Conservation (phyloP, 1,140 invertebrate species). For the Argopecten irradians region DNA sequence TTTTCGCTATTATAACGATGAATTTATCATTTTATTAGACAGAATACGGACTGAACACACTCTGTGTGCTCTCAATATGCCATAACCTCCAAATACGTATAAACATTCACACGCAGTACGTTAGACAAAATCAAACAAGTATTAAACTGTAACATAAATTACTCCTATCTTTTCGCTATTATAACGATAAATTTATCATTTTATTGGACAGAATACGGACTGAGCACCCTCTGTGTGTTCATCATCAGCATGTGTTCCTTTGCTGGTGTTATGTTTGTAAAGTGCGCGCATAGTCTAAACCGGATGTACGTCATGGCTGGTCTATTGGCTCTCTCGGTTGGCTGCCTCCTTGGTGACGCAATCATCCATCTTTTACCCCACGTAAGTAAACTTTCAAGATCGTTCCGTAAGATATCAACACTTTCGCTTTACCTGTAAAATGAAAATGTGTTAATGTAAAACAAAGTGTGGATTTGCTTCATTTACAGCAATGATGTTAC, state of each 20-base stretch:
- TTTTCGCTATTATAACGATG: too few species aligned
- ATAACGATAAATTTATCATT: too few species aligned
- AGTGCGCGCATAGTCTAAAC: slow-evolving; percentile 53
- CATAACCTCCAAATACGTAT: too few species aligned
- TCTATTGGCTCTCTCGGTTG: slow-evolving; percentile 73
- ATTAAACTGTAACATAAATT: too few species aligned
- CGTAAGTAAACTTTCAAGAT: slow-evolving; percentile 45
- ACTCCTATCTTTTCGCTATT: too few species aligned
- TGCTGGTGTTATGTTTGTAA: slow-evolving; percentile 65
- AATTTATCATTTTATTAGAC: slow-evolving; percentile 1
- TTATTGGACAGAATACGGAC: slow-evolving; percentile 72
- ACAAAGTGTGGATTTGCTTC: too few species aligned
- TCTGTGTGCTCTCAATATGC: slow-evolving; percentile 70
- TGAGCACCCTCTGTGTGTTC: slow-evolving; percentile 69
- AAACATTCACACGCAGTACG: too few species aligned
- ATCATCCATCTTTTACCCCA: slow-evolving; percentile 75
- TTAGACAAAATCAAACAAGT: too few species aligned
- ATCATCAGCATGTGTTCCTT: slow-evolving; percentile 72
- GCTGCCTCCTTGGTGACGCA: slow-evolving; percentile 75
- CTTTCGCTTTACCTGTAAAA: too few species aligned
- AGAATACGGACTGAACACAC: slow-evolving; percentile 74
- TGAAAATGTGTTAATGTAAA: too few species aligned
- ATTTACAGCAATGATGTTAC: too few species aligned
- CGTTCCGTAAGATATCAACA: too few species aligned
- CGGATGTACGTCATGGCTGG: slow-evolving; percentile 65